A percentile compares a stretch with the other conserved stretches of the same genome.
Conservation (phyloP, 64 coral and sea anemone species). For the Montipora efflorescens region DNA sequence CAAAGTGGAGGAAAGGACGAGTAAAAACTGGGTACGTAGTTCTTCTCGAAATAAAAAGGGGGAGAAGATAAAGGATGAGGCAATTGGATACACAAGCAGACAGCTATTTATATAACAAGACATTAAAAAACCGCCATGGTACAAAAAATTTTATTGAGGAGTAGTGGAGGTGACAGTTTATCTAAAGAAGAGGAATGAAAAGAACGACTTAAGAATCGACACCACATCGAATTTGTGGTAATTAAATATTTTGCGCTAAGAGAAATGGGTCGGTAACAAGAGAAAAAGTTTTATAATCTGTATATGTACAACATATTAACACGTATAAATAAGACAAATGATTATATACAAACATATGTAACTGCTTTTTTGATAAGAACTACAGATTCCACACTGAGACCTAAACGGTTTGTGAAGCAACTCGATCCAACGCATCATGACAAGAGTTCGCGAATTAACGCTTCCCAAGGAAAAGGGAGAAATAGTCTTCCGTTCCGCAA, state of each 20-base stretch:
- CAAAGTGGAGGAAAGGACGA: too few species aligned
- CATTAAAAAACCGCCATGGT: background rate
- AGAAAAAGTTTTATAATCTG: background rate
- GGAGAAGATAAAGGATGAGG: too few species aligned
- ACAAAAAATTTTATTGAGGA: conserved; percentile 54
- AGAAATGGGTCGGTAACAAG: background rate
- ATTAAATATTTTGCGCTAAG: conserved; percentile 40
- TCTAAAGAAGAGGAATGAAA: conserved; percentile 20
- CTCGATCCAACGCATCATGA: background rate
- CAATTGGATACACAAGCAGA: too few species aligned
- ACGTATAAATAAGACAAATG: conserved; percentile 57
- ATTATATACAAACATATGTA: conserved; percentile 48
- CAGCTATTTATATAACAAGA: background rate
- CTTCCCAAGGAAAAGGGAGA: too few species aligned
- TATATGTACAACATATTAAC: conserved; percentile 41
- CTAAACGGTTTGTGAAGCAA: background rate
- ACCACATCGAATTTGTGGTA: background rate
- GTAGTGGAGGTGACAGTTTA: background rate
- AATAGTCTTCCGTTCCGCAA: background rate
- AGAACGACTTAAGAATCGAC: conserved; percentile 31
- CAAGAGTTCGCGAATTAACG: background rate
- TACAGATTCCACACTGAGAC: background rate
- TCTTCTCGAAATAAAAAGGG: too few species aligned
- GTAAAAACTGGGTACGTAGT: too few species aligned
- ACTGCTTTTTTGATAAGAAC: background rate